These are phyloP conservation scores for Tachystola acroxantha DNA, from an alignment of 2,888 invertebrate species.

Conservation along the genomic window DNA sequence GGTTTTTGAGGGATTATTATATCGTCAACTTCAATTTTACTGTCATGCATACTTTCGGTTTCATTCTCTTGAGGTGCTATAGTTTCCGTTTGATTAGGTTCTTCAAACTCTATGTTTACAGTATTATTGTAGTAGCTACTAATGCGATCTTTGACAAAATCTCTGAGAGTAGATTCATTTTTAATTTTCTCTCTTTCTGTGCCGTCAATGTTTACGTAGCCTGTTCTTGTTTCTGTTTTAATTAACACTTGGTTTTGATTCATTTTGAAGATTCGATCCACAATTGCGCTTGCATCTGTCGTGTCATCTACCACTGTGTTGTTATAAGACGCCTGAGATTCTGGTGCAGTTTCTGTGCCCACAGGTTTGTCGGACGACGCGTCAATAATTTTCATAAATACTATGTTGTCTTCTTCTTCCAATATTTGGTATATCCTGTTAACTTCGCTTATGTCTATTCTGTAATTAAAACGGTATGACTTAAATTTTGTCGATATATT, in stretches of 20 bases:
- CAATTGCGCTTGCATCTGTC: constrained; percentile 16
- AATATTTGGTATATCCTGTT: constrained; percentile 67
- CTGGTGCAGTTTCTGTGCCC: constrained; percentile 9
- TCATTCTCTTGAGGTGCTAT: constrained; percentile 4
- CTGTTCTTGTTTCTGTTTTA: constrained; percentile 66
- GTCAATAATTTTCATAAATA: constrained; percentile 62
- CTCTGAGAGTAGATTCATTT: constrained; percentile 48
- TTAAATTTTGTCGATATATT: constrained; percentile 3
- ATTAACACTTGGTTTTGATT: constrained; percentile 51
- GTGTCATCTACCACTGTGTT: constrained; percentile 11
- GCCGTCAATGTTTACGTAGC: constrained; percentile 66
- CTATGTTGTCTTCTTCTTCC: constrained; percentile 69
- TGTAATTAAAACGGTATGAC: constrained; percentile 35
- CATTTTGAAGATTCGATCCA: too few species aligned
- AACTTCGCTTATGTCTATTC: constrained; percentile 69
- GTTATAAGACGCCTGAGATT: constrained; percentile 12
- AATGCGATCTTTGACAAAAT: constrained; percentile 55
- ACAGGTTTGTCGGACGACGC: constrained; percentile 33
- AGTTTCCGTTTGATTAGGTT: constrained; percentile 12
- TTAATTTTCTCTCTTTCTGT: constrained; percentile 57
- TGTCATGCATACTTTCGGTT: constrained; percentile 10
- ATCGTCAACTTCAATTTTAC: constrained; percentile 56
- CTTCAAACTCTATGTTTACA: constrained; percentile 22
- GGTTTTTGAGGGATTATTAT: constrained; percentile 47
- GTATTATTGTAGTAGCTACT: constrained; percentile 42